Base-by-base conservation (phyloP, 2,888 invertebrate genomes). In the Hyppa rectilinea region DNA sequence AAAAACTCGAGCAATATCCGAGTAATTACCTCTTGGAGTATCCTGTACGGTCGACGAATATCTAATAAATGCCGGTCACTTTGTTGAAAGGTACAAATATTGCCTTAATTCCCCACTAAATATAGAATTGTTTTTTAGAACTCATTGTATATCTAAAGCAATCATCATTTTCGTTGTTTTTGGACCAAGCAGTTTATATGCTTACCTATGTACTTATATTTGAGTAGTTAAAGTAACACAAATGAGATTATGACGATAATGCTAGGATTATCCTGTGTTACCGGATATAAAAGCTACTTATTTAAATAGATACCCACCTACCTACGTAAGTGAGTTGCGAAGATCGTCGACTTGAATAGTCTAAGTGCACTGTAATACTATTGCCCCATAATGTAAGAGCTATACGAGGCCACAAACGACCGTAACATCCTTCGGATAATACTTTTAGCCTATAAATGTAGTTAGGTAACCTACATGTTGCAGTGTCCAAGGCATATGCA, bases 321-420 rank as follows among this genome's bases (percentile, higher is more conserved):
- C 47, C 40, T 29, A 55, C 40, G 58, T 55, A 49, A 59, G 36
- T 55, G 47, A 55, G 47, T 55, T 71, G 36, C 12, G 52, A 53
- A 70, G 52, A 59, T 55, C 47, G 45, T 60, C 40, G 62, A 55
- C 68, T 49, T 34, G 45, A 67, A 74, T 59, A 75, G 56, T 75
- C 70, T 50, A 49, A 80, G 65, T 76, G 71, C 77, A 76, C 65
- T 76, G 65, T 66, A 65, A 79, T 52, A 56, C 60, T 65, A 79
- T 73, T 79, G 66, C n/a, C 6, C 31, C 20, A 50, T 60, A 79
- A n/a, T 55, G 55, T 73, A 55, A 69, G 56, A 64, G 58, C 60
- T 43, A 34, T 43, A 59, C 23, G 47, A 47, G 62, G 52, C 68
- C 59, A 75, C 75, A 63, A 74, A 74, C 58, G 40, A 59, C 43